A percentile compares a stretch with the other conserved stretches of the same genome.
Evolutionary conservation across 2,797 vertebrate genomes (phyloP).

Genomic region (Fistularia commersonii): DNA sequence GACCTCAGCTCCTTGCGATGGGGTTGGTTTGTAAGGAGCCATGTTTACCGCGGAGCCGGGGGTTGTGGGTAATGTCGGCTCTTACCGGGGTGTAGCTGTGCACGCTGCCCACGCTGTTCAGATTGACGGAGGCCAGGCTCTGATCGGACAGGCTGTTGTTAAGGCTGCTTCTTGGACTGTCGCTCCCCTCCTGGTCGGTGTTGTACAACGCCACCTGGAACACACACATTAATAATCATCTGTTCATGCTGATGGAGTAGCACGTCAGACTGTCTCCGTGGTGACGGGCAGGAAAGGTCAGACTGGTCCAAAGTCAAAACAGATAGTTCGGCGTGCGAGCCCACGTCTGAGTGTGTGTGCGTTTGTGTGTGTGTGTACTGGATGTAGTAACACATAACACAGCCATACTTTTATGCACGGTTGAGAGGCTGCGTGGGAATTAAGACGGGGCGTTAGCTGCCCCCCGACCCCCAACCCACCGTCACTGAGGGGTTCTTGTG

Average conservation of each 20-base stretch:
- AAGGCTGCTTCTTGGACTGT: conserved; percentile 94
- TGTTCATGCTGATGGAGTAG: conserved; percentile 4
- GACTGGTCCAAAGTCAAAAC: conserved; percentile 21
- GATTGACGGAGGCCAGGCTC: conserved; percentile 91
- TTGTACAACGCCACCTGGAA: conserved; percentile 90
- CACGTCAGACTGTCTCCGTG: conserved; percentile 8
- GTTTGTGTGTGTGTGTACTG: conserved; percentile 14
- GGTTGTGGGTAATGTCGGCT: conserved; percentile 6
- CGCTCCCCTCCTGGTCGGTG: conserved; percentile 90
- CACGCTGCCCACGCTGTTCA: conserved; percentile 90
- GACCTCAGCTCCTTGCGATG: no score
- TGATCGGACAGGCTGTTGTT: conserved; percentile 96
- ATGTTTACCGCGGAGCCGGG: not conserved
- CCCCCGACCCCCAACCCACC: conserved; percentile 25
- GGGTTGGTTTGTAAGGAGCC: not conserved
- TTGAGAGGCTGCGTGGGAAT: conserved; percentile 1
- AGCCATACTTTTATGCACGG: conserved; percentile 20
- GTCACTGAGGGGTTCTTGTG: conserved; percentile 45
- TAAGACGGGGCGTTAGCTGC: conserved; percentile 28
- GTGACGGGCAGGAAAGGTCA: conserved; percentile 25
- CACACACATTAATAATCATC: conserved; percentile 32
- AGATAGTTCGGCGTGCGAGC: no score
- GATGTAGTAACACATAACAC: conserved; percentile 35
- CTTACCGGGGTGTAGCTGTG: conserved; percentile 90
- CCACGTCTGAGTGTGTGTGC: no score